Percentiles rank a stretch among this genome's conserved stretches.
Evolutionary conservation across 1,140 invertebrate species (phyloP).

Genomic region (Uloborus diversus): DNA sequence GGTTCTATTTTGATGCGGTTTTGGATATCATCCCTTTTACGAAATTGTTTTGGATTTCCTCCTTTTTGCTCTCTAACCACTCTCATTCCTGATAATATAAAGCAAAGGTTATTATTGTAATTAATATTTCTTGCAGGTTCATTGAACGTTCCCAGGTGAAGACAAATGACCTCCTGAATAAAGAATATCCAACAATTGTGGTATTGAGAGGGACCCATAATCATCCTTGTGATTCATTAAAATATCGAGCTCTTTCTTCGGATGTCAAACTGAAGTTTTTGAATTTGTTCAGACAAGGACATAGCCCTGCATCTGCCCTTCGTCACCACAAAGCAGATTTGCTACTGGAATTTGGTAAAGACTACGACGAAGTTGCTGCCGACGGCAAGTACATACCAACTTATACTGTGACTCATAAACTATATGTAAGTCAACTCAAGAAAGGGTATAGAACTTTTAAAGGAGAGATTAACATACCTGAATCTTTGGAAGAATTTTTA

Average conservation of each 20-base stretch:
- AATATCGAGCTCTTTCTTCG: neutral
- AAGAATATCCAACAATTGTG: neutral
- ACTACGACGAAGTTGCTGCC: neutral
- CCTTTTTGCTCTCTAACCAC: too few species aligned
- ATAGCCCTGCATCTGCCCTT: neutral
- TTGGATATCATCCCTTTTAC: too few species aligned
- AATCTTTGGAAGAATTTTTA: neutral
- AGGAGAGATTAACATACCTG: neutral
- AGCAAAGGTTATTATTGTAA: too few species aligned
- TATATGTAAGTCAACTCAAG: neutral
- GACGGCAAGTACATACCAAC: neutral
- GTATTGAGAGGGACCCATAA: neutral
- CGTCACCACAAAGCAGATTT: neutral
- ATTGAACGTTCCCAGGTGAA: neutral
- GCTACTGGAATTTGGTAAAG: neutral
- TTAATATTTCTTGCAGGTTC: too few species aligned
- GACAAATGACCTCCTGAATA: neutral
- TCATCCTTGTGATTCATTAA: neutral
- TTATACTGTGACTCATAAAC: neutral
- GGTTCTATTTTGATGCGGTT: too few species aligned
- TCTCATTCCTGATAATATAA: too few species aligned
- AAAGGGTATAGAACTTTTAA: neutral
- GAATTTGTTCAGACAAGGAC: neutral
- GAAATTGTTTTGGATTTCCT: too few species aligned
- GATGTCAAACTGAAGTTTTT: neutral